Evolutionary conservation across 2,797 vertebrate species (phyloP).

Genomic region (Typhlichthys eigenmanni): DNA sequence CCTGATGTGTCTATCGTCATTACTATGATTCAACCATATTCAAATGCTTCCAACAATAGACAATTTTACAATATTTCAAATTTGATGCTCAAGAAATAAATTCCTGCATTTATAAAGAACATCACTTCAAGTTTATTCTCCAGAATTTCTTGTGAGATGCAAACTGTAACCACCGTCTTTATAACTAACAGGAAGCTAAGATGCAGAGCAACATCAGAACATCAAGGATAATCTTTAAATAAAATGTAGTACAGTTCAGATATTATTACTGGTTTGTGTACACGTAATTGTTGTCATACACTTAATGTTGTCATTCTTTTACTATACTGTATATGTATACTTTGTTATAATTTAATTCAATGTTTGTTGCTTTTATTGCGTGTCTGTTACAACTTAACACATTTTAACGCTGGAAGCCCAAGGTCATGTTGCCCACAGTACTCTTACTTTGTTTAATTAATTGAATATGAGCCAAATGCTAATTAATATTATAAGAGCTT

Average conservation of each 20-base stretch:
- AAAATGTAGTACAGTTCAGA: too few species aligned
- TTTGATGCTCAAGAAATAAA: constrained; percentile 17
- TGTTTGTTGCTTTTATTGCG: too few species aligned
- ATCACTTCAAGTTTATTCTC: not conserved
- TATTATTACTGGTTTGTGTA: too few species aligned
- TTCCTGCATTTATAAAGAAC: not conserved
- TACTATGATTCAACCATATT: constrained; percentile 31
- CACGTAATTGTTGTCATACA: too few species aligned
- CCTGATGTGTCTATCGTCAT: constrained; percentile 52
- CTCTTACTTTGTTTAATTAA: constrained; percentile 36
- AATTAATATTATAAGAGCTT: constrained; percentile 30
- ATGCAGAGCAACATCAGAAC: not conserved
- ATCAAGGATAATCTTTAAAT: too few species aligned
- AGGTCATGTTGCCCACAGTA: constrained; percentile 26
- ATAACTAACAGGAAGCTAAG: not conserved
- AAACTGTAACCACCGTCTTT: not conserved
- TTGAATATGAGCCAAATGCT: constrained; percentile 31
- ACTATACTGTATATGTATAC: too few species aligned
- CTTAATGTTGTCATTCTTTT: too few species aligned
- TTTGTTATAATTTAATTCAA: too few species aligned
- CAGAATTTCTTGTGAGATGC: not conserved
- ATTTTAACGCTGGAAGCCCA: constrained; percentile 17
- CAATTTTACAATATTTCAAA: constrained; percentile 20
- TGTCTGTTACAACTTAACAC: constrained; percentile 1
- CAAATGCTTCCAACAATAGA: constrained; percentile 24